Evolutionary conservation across 1,140 invertebrate species (phyloP), one percentile per base, ranked within the genome.

Genomic region (Pemphigus obesinymphae): DNA sequence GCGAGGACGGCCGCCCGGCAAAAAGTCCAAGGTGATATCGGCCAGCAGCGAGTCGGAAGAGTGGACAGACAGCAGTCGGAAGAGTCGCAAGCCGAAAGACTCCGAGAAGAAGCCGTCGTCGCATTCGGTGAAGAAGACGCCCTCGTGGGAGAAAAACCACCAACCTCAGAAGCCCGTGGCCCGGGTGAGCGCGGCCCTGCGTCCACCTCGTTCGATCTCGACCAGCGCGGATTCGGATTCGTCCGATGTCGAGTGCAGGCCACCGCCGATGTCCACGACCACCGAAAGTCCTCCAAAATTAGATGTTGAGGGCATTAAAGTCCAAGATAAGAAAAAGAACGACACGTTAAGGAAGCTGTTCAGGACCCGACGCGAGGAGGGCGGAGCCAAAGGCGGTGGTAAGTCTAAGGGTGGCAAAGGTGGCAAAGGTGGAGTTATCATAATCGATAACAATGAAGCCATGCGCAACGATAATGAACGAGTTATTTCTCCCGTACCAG

Each of bases 311-410:
- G 88, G 89, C 29, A 88, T 88, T 4, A 89, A 89, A 13, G 88
- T 90, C 0, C 89, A 90, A 82, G 91, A 93, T 85, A 92, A 92
- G 83, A 93, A 93, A 85, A 93, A 93, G 86, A 92, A 88, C 83
- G 90, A 90, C 82, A 92, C 92, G 0, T 84, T 93, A 37, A 87
- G 90, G 4, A 92, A 91, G 84, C 85, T 93, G 17, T 93, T 93
- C 85, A 90, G 88, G 0, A 61, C 72, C 1, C 61, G 73, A 10
- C 70, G 75, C 34, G 82, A 82, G 40, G 90, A 90, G 82, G 87
- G 88, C 53, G 89, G 89, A 48, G 88, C 86, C 2, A 90, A 90
- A 84, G 87, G 89, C 82, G 91, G 91, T 20, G 90, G 90, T 0
- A 90, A 90, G 83, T 89, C 90, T 37, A 88, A 87, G 85, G 90